Conservation (phyloP, 2,113 vertebrate genomes). For the Oncorhynchus masou region DNA sequence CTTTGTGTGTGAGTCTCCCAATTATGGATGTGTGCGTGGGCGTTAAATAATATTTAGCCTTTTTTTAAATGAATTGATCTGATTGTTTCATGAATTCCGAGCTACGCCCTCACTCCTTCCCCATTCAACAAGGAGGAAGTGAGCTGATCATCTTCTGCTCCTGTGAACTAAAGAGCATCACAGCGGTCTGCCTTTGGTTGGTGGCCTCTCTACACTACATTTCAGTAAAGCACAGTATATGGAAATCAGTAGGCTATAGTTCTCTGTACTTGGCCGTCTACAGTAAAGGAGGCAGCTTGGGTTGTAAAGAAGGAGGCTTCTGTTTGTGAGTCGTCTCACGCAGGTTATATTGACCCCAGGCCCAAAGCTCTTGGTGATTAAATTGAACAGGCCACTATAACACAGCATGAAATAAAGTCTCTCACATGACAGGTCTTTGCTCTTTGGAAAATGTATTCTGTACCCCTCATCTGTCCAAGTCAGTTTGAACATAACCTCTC, state of each 20-base stretch:
- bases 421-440: slow-evolving; percentile 29
- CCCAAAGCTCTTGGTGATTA: slow-evolving; percentile 56
- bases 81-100: neutral
- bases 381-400: slow-evolving; percentile 52
- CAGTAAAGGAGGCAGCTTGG: neutral
- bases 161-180: too few species aligned
- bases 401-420: slow-evolving; percentile 57
- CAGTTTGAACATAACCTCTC: neutral
- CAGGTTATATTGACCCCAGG: slow-evolving; percentile 51
- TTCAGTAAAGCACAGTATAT: too few species aligned
- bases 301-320: slow-evolving; percentile 12
- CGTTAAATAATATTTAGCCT: neutral
- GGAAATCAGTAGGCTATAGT: too few species aligned
- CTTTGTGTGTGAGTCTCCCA: slow-evolving; percentile 14
- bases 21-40: slow-evolving; percentile 17
- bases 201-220: too few species aligned
- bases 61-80: neutral
- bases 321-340: slow-evolving; percentile 36
- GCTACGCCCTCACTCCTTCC: neutral
- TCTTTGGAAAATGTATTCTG: slow-evolving; percentile 27
- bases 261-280: slow-evolving; percentile 18
- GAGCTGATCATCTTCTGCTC: neutral
- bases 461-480: slow-evolving; percentile 9
- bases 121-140: neutral
- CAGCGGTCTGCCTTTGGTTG: too few species aligned